Evolutionary conservation across 92 coral and sea anemone species (phyloP).

Genomic region (Phenganax marumi): DNA sequence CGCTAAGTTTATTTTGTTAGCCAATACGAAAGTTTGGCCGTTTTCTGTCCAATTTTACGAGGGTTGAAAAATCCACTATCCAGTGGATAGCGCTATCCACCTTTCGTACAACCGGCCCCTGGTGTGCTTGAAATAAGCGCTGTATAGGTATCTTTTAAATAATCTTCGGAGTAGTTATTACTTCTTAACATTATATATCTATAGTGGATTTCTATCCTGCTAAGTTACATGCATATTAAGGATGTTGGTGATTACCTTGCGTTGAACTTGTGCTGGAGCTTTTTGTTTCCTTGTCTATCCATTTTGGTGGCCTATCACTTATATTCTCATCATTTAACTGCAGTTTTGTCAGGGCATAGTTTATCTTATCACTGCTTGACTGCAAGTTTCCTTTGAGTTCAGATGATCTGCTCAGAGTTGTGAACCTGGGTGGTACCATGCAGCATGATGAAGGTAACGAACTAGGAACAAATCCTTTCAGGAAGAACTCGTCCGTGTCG

Average conservation of each 20-base stretch:
- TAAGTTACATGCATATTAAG: neutral
- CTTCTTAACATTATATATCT: too few species aligned
- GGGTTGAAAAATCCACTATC: too few species aligned
- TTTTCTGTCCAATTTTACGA: too few species aligned
- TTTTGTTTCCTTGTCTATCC: conserved; percentile 29
- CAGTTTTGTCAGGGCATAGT: conserved; percentile 38
- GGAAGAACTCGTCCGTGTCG: conserved; percentile 84
- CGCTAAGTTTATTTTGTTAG: too few species aligned
- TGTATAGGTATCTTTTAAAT: too few species aligned
- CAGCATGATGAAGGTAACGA: conserved; percentile 75
- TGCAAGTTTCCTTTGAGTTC: conserved; percentile 7
- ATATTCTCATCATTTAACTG: conserved; percentile 29
- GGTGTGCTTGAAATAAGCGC: too few species aligned
- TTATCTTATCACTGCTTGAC: conserved; percentile 19
- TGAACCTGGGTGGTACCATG: conserved; percentile 70
- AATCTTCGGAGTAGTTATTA: too few species aligned
- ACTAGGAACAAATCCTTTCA: conserved; percentile 79
- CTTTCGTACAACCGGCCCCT: too few species aligned
- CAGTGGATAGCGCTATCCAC: too few species aligned
- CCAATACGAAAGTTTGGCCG: too few species aligned
- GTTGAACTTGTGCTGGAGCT: conserved; percentile 16
- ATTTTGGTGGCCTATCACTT: conserved; percentile 8
- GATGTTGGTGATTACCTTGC: conserved; percentile 11
- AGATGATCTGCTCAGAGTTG: conserved; percentile 26
- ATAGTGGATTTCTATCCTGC: too few species aligned